These are phyloP conservation scores for Lasioglossum malachurum DNA, from an alignment of 2,888 invertebrate species.

Conservation along the genomic window DNA sequence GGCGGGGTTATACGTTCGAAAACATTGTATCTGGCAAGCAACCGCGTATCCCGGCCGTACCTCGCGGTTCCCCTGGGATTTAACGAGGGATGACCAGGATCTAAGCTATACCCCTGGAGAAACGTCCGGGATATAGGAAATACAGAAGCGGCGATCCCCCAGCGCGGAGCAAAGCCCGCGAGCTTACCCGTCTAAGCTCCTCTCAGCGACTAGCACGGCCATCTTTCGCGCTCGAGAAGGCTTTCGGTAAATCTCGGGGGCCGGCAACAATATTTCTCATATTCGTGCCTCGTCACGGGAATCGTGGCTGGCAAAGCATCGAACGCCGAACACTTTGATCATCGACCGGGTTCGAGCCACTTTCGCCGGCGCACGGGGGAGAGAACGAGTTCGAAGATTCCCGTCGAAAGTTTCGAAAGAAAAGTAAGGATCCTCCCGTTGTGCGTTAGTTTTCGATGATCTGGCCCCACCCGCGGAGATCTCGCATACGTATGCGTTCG, in stretches of 20 bases:
- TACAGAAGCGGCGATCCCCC: conserved; percentile 80
- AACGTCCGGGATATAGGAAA: conserved; percentile 74
- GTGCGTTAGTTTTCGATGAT: conserved; percentile 20
- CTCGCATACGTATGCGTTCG: not conserved
- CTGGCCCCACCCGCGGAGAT: not conserved
- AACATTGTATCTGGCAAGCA: conserved; percentile 65
- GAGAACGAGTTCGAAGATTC: conserved; percentile 10
- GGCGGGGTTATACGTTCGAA: conserved; percentile 68
- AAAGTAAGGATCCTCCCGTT: not conserved
- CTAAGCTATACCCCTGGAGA: conserved; percentile 68
- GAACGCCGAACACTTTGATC: conserved; percentile 1
- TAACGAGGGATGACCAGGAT: conserved; percentile 76
- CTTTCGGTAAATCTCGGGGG: conserved; percentile 75
- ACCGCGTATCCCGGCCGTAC: conserved; percentile 53
- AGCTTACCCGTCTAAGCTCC: conserved; percentile 81
- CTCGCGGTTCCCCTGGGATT: conserved; percentile 72
- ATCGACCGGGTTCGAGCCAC: conserved; percentile 9
- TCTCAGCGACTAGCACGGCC: conserved; percentile 69
- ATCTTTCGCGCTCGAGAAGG: conserved; percentile 71
- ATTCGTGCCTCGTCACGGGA: conserved; percentile 57
- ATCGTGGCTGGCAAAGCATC: conserved; percentile 30
- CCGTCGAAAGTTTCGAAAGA: not conserved
- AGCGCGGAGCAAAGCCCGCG: conserved; percentile 77
- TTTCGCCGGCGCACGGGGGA: not conserved
- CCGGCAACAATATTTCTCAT: conserved; percentile 72